Evolutionary conservation across 2,888 invertebrate species (phyloP), one percentile per base, ranked within the genome.

Genomic region (Trachelus troglodyta): DNA sequence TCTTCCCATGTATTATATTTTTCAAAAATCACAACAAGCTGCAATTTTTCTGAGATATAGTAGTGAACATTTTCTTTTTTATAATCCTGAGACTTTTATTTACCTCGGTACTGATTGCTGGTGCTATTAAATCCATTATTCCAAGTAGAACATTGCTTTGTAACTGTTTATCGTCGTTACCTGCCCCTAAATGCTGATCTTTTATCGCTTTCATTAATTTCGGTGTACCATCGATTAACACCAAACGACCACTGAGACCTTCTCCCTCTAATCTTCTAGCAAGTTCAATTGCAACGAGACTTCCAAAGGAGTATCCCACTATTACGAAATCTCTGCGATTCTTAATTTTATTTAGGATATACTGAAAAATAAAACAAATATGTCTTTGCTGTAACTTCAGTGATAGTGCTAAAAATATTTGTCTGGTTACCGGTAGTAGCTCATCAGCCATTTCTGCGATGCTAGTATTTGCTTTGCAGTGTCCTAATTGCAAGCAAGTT

Each of bases 271-370:
- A 92, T 86, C 94, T 93, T 12, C 94, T 92, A 6, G 95, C 96
- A 79, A 98, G 92, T 89, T 98, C 96, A 78, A 98, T 91, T 0
- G 96, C 95, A 33, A 98, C 93, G 34, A 96, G 91, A 0, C 95
- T 93, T 73, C 99, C 99, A 88, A 95, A 98, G 23, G 98, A 99
- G 92, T 99, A 98, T 2, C 96, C 98, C 23, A 96, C 94, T 1
- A 99, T 89, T 79, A 94, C 94, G 92, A 96, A 98, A 0, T 87
- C 82, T 74, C 84, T 81, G 12, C 86, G 85, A 56, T 74, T 79
- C 76, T 88, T 84, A 33, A 77, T 89, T 15, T 93, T 92, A 69
- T 93, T 91, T 77, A 93, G 92, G 12, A 96, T 93, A 84, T 94
- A 92, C 95, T 96, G 87, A 56, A 92, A 91, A 79, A 85, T 83